phyloP scores from a whole-genome alignment of 2,113 vertebrate species.

The Morone chrysops region DNA sequence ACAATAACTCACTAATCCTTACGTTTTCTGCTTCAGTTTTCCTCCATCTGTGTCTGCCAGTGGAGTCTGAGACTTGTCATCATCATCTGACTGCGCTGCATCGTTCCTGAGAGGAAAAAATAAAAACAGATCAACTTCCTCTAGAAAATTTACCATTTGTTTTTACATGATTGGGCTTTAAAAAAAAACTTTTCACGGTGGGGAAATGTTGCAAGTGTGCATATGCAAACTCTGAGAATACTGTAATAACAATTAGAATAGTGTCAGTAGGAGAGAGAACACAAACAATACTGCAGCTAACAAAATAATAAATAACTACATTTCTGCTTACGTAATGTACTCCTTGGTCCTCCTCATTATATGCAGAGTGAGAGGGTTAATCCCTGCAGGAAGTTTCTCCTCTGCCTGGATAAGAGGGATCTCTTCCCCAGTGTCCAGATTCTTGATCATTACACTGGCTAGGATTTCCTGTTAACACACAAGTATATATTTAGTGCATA shows the following conservation, averaged over 20 bases:
- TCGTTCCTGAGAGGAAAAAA: slow-evolving; percentile 87
- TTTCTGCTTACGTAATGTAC: slow-evolving; percentile 91
- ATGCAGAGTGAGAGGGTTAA: slow-evolving; percentile 97
- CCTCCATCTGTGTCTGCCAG: slow-evolving; percentile 93
- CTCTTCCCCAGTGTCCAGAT: slow-evolving; percentile 98
- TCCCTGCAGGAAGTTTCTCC: slow-evolving; percentile 97
- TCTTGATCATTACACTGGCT: slow-evolving; percentile 99
- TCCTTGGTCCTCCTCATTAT: slow-evolving; percentile 99
- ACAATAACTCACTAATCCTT: slow-evolving; percentile 62
- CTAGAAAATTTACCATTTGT: slow-evolving; percentile 5
- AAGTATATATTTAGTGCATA: neutral
- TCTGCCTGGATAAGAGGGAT: slow-evolving; percentile 97
- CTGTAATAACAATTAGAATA: too few relatives aligned
- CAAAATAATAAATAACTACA: too few relatives aligned
- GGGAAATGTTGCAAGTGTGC: neutral
- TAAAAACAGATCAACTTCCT: slow-evolving; percentile 30
- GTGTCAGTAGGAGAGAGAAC: neutral
- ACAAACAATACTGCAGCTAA: too few relatives aligned
- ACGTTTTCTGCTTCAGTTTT: slow-evolving; percentile 98
- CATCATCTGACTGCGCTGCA: slow-evolving; percentile 96
- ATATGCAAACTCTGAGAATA: neutral
- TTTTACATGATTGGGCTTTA: neutral
- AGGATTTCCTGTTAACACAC: slow-evolving; percentile 91
- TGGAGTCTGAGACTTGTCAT: slow-evolving; percentile 92
- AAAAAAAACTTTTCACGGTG: neutral